These are phyloP conservation scores for Gymnoscopelus microlampas DNA, from an alignment of 2,797 vertebrate species.

Conservation along the genomic window DNA sequence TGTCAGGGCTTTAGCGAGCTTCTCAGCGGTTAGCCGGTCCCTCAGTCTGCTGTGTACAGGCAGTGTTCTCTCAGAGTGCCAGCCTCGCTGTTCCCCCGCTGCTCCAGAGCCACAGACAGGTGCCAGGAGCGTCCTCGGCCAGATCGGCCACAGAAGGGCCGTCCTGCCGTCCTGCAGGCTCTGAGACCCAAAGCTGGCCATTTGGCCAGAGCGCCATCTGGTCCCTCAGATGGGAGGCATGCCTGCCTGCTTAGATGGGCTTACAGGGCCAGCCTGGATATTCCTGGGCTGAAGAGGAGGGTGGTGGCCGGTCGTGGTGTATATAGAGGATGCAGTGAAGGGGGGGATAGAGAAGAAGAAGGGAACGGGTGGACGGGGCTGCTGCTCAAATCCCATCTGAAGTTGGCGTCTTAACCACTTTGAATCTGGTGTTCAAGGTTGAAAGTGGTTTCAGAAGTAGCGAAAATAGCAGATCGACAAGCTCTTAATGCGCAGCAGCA, in stretches of 20 bases:
- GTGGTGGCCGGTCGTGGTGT: slow-evolving; percentile 28
- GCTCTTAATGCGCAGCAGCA: no score
- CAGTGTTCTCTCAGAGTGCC: slow-evolving; percentile 63
- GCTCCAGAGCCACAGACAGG: slow-evolving; percentile 73
- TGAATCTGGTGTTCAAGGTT: no score
- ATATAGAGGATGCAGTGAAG: slow-evolving; percentile 50
- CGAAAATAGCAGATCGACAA: no score
- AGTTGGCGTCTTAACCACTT: no score
- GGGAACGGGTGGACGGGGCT: neutral
- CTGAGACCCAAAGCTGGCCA: slow-evolving; percentile 74
- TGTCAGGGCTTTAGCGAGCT: slow-evolving; percentile 32
- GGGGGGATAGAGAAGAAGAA: slow-evolving; percentile 21
- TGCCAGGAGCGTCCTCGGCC: slow-evolving; percentile 77
- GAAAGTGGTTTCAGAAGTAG: no score
- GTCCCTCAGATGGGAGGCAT: slow-evolving; percentile 74
- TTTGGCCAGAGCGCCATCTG: slow-evolving; percentile 78
- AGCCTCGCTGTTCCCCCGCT: slow-evolving; percentile 72
- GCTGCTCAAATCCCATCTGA: no score
- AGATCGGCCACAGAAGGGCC: slow-evolving; percentile 83
- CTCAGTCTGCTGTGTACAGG: slow-evolving; percentile 70
- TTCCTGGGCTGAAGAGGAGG: slow-evolving; percentile 16
- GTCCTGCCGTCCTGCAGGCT: slow-evolving; percentile 78
- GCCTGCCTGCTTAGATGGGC: slow-evolving; percentile 55
- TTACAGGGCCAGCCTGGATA: slow-evolving; percentile 45
- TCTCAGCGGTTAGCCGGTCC: slow-evolving; percentile 60